A percentile compares a stretch with the other conserved stretches of the same genome.
These are phyloP conservation scores for Drosophila suboccidentalis DNA, from an alignment of 2,888 invertebrate genomes.

Conservation along the genomic window DNA sequence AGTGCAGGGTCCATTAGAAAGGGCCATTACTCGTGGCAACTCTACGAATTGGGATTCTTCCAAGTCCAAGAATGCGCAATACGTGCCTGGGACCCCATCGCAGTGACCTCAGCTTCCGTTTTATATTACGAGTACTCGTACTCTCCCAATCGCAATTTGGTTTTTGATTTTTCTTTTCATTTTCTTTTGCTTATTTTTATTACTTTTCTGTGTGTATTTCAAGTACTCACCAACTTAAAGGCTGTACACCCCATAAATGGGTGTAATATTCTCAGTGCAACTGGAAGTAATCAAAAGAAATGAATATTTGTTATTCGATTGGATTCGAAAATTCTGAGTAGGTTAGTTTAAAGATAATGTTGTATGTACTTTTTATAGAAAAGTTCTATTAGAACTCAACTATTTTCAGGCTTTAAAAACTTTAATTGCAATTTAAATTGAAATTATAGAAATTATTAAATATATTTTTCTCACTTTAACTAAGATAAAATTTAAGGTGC, in stretches of 20 bases:
- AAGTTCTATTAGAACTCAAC: neutral
- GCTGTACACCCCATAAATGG: neutral
- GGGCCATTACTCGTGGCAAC: conserved; percentile 1
- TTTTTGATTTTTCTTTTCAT: conserved; percentile 3
- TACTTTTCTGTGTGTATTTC: neutral
- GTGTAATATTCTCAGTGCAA: neutral
- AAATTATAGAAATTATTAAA: neutral
- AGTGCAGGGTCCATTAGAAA: conserved; percentile 6
- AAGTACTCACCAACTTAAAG: conserved; percentile 30
- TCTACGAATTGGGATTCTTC: conserved; percentile 17
- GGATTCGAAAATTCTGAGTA: too few species aligned
- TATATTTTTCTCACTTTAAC: too few species aligned
- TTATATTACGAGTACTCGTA: conserved; percentile 36
- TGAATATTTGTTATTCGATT: neutral
- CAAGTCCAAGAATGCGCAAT: conserved; percentile 34
- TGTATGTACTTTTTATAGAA: too few species aligned
- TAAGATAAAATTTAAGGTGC: too few species aligned
- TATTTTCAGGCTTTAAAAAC: neutral
- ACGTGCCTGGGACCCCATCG: conserved; percentile 44
- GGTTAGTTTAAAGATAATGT: neutral
- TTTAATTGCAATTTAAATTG: neutral
- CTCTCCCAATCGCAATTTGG: conserved; percentile 23
- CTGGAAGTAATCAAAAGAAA: neutral
- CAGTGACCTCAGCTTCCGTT: conserved; percentile 49
- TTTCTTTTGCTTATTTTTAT: neutral